These are phyloP conservation scores for Merops nubicus DNA, from an alignment of 2,113 vertebrate species.

Conservation along the genomic window DNA sequence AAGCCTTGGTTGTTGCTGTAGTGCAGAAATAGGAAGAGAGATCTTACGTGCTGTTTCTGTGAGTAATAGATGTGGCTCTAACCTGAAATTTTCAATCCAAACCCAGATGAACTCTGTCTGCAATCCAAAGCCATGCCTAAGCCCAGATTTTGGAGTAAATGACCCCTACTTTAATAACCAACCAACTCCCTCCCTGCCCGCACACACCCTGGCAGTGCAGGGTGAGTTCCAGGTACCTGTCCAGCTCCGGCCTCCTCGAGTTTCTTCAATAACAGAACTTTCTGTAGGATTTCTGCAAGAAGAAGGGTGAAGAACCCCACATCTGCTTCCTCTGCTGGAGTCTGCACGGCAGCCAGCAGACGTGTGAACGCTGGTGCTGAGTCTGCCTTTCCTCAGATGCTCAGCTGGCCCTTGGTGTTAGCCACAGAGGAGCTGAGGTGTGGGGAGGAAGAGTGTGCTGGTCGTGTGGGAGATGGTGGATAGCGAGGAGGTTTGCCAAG, in stretches of 20 bases:
- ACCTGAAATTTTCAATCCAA: neutral
- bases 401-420: neutral
- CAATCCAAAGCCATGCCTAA: neutral
- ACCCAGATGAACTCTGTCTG: neutral
- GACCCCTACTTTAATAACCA: neutral
- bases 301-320: neutral
- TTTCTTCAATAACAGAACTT: neutral
- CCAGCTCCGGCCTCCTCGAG: fast-evolving
- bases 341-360: neutral
- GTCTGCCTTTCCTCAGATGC: neutral
- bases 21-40: neutral
- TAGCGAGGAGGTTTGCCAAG: neutral
- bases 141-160: neutral
- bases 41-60: neutral
- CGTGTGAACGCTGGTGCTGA: fast-evolving
- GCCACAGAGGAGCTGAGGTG: neutral
- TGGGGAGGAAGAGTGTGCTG: neutral
- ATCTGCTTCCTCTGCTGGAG: neutral
- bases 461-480: fast-evolving
- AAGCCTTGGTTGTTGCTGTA: neutral
- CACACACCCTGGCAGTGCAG: neutral
- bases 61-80: neutral
- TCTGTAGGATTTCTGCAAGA: neutral
- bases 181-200: neutral
- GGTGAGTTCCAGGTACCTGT: neutral